These are phyloP conservation scores for Neodiprion pinetum DNA, from an alignment of 1,140 invertebrate species.

Conservation along the genomic window DNA sequence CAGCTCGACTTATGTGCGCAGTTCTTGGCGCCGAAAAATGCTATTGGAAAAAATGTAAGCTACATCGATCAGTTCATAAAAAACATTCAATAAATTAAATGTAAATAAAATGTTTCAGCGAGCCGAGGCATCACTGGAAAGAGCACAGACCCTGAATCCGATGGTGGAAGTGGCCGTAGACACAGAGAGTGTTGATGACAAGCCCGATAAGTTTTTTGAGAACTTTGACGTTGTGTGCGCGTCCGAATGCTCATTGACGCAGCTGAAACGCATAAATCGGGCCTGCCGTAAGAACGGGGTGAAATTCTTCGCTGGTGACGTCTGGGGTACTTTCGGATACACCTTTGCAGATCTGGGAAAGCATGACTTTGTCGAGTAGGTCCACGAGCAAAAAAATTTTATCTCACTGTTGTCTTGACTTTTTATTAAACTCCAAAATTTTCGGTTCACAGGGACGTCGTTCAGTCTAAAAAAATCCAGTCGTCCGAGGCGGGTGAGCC, in stretches of 20 bases:
- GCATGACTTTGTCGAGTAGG: constrained; percentile 88
- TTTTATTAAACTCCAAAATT: background rate
- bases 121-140: constrained; percentile 79
- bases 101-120: constrained; percentile 66
- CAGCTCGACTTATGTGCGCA: constrained; percentile 80
- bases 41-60: constrained; percentile 75
- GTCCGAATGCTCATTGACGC: constrained; percentile 73
- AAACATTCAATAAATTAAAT: background rate
- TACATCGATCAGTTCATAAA: background rate
- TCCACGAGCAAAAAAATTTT: constrained; percentile 31
- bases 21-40: constrained; percentile 75
- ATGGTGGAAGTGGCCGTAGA: constrained; percentile 88
- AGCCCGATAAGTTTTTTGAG: constrained; percentile 77
- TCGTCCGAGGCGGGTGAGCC: constrained; percentile 40
- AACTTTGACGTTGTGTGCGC: constrained; percentile 88
- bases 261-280: constrained; percentile 79
- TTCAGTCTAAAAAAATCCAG: constrained; percentile 50
- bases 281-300: constrained; percentile 81
- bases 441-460: constrained; percentile 47
- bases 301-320: constrained; percentile 89
- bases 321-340: constrained; percentile 94
- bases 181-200: constrained; percentile 66
- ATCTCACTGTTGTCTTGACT: background rate
- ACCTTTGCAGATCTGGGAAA: constrained; percentile 88
- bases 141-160: constrained; percentile 87